Evolutionary conservation across 2,113 vertebrate species (phyloP), one percentile per base, ranked within the genome.

Genomic region (Ctenodactylus gundi): DNA sequence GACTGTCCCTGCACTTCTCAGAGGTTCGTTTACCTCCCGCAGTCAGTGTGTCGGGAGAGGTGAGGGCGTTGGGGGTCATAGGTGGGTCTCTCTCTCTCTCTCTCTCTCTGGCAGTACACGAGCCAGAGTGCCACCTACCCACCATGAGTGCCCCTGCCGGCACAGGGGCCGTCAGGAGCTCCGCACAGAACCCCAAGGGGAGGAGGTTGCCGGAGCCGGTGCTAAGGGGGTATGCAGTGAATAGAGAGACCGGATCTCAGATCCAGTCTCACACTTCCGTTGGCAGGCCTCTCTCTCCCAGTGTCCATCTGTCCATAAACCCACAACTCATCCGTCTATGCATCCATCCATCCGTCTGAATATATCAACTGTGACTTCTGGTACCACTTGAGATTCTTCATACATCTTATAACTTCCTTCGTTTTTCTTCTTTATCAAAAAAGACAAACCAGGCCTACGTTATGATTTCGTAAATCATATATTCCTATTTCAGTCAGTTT

Each of bases 401-500:
- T 70, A 80, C 64, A 70, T 88, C 8, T 90, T 58, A 36, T 53
- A 11, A 72, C 29, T n/a, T 91, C 93, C 21, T 70, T 77, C 73
- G 73, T 23, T 94, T 94, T 53, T 93, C 93, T 41, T n/a, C 34
- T 91, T 87, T 57, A 70, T 57, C 62, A 90, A 68, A n/a, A 1
- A 93, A 85, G 0, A 68, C 13, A 58, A 86, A 27, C 21, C 25
- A 68, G 62, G 36, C 11, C 55, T 75, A 80, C 8, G 64, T 64
- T 76, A 57, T 34, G 9, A 17, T 72, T 94, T 83, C 39, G 75
- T 62, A 76, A 90, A 87, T 21, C 15, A 97, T 62, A 90, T 91
- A 34, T n/a, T 91, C 20, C 36, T 90, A 88, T 84, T n/a, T 46
- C 72, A 76, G n/a, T 41, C 46, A 73, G 58, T 62, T 91, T 88